Evolutionary conservation across 53 echinoderm and acorn worm genomes (phyloP).

Genomic region (Zoroaster sp.): DNA sequence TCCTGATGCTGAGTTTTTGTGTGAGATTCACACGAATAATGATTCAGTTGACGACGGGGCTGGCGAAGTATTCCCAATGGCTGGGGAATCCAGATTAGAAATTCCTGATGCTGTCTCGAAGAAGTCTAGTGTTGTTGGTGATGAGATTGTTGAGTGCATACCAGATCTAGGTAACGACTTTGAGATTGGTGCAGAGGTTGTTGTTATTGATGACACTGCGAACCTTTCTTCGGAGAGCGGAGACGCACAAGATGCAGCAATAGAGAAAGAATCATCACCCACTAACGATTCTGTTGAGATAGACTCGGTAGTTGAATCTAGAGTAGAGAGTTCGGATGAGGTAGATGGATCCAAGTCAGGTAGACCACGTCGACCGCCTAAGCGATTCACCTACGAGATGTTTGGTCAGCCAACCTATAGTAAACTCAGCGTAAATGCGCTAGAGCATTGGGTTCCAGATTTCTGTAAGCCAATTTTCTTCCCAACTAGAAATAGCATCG

Average conservation of each 20-base stretch:
- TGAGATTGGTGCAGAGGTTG: background rate
- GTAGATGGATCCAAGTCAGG: background rate
- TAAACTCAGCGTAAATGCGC: background rate
- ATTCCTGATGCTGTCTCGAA: background rate
- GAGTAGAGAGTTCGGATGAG: background rate
- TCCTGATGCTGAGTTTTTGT: background rate
- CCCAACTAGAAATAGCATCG: background rate
- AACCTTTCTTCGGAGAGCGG: background rate
- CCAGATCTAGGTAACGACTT: background rate
- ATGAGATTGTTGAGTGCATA: background rate
- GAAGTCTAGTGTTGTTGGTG: background rate
- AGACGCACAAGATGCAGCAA: background rate
- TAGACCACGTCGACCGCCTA: background rate
- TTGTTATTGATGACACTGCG: background rate
- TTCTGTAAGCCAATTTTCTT: slow-evolving; percentile 3
- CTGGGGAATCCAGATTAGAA: background rate
- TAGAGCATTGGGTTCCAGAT: background rate
- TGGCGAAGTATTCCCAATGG: background rate
- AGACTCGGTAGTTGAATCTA: background rate
- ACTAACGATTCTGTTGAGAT: background rate
- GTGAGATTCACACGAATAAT: background rate
- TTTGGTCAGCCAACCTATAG: background rate
- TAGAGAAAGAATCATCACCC: background rate
- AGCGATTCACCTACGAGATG: slow-evolving; percentile 3
- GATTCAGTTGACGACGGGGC: background rate